Evolutionary conservation across 2,113 vertebrate genomes (phyloP), one percentile per base, ranked within the genome.

Genomic region (Rissa tridactyla): DNA sequence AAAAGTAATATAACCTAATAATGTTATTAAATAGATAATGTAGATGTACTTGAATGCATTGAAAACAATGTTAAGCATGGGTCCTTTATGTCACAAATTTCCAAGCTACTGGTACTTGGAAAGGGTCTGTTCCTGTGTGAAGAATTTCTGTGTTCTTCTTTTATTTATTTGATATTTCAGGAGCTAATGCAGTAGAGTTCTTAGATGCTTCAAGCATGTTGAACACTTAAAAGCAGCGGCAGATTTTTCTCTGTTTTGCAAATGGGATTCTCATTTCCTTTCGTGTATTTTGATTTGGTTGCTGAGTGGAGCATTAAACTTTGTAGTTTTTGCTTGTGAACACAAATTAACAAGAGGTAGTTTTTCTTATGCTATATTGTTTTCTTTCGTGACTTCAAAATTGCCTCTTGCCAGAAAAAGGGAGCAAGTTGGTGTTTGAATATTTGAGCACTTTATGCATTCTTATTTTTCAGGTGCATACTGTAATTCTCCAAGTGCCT

Each of bases 401-500:
- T 65, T 68, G 13, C 6, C 2, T 49, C 5, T 73, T 57, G 11
- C 34, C 1, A 27, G 49, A 61, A 55, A 20, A 34, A 65, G 4
- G 29, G 49, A 55, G 5, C 20, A 5, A 27, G 13, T 30, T 82
- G 7, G 3, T 60, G 18, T 81, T 83, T 58, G 26, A 81, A 26
- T 78, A 49, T 64, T 68, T 73, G 30, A 54, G 7, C 7, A 23
- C 14, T 66, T 78, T 88, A 11, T 95, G 73, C 71, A 9, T 94
- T 76, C 87, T 89, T 97, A 29, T 42, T 94, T 98, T 97, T 81
- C 94, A 99, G 99, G 99, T 97, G 97, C 98, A 32, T 99, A 99
- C 88, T 99, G 99, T 95, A 99, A 99, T 97, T 99, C 99, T 88
- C 99, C 99, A 96, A 99, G 99, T 95, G 99, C 99, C 81, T 99